Conservation (phyloP, 2,113 vertebrate species). For the Chaetura pelagica region DNA sequence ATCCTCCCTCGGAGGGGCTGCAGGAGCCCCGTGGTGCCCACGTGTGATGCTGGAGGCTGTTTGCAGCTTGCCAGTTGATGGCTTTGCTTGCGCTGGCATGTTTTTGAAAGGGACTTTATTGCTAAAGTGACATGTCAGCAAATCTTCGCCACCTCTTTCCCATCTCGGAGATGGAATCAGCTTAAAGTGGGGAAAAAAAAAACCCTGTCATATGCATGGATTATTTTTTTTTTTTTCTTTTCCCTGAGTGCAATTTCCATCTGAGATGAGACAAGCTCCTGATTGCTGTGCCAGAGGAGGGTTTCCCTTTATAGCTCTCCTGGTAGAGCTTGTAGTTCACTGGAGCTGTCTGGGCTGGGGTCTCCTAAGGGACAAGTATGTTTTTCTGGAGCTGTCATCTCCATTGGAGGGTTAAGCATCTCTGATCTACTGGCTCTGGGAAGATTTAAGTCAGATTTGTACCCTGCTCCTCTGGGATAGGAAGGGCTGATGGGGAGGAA, state of each 20-base stretch:
- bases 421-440: not conserved
- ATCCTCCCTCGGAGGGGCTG: not conserved
- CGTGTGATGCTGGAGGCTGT: not conserved
- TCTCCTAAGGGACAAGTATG: not conserved
- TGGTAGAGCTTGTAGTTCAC: not conserved
- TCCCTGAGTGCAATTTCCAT: conserved; percentile 51
- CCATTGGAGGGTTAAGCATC: not conserved
- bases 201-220: conserved; percentile 44
- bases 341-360: not conserved
- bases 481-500: not conserved
- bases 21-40: not conserved
- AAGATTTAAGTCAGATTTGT: not conserved
- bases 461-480: not conserved
- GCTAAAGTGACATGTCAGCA: conserved; percentile 68
- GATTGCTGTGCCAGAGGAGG: conserved; percentile 57
- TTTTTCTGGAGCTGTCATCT: not conserved
- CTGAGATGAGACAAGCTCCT: conserved; percentile 57
- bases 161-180: conserved; percentile 57
- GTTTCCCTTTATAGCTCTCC: conserved; percentile 66
- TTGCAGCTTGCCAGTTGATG: not conserved
- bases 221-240: not conserved
- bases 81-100: conserved; percentile 24
- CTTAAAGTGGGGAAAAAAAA: conserved; percentile 52
- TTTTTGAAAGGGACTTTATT: conserved; percentile 59
- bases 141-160: conserved; percentile 56